Percentiles rank a stretch among this genome's conserved stretches.
Conservation (phyloP, 2,113 vertebrate genomes). For the Leptobrachium ailaonicum region DNA sequence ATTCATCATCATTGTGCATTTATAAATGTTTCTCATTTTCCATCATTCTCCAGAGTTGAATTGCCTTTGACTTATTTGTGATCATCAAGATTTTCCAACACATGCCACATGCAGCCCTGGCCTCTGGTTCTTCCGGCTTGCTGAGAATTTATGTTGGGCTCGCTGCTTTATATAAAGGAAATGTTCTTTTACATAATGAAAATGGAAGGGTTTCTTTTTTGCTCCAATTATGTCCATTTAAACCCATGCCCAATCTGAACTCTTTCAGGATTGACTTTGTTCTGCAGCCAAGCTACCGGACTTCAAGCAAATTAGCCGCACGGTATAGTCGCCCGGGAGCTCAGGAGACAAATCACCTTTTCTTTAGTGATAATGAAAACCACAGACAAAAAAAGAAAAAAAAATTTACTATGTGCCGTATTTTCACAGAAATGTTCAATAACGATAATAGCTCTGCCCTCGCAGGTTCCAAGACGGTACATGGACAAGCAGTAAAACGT, state of each 20-base stretch:
- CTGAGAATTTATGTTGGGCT: no score
- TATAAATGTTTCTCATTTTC: no score
- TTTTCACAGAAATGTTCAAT: neutral
- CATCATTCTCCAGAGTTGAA: no score
- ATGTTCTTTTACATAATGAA: no score
- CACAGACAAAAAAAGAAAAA: conserved; percentile 5
- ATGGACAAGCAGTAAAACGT: conserved; percentile 17
- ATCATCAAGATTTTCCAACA: no score
- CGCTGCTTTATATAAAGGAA: no score
- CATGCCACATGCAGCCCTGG: no score
- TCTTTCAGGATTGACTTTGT: neutral
- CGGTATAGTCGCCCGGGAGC: neutral
- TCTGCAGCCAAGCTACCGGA: neutral
- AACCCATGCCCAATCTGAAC: neutral
- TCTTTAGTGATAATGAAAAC: conserved; percentile 4
- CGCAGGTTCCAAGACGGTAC: conserved; percentile 23
- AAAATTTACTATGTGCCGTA: conserved; percentile 10
- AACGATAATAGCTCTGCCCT: conserved; percentile 8
- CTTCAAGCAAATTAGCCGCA: conserved; percentile 19
- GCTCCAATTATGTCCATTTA: neutral
- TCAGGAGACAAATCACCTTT: conserved; percentile 32
- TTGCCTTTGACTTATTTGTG: no score
- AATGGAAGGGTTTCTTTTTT: neutral
- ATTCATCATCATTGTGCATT: no score
- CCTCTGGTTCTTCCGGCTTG: no score